Evolutionary conservation across 2,888 invertebrate species (phyloP).

Genomic region (Melanostoma mellinum): DNA sequence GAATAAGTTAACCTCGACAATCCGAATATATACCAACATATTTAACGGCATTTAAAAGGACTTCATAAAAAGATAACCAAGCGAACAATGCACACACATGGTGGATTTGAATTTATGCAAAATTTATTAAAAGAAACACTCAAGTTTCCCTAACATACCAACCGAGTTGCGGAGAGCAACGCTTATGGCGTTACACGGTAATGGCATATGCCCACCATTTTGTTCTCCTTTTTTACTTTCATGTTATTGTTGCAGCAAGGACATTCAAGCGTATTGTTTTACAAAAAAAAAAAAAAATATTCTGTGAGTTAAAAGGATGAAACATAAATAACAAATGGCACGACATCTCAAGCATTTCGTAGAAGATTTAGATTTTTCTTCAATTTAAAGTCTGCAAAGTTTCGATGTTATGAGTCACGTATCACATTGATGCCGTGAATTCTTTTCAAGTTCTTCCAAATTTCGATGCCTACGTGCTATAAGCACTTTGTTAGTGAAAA

Average conservation of each 20-base stretch:
- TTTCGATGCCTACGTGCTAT: constrained; percentile 3
- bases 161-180: not conserved
- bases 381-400: constrained; percentile 5
- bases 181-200: not conserved
- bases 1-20: not conserved
- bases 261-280: constrained; percentile 6
- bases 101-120: constrained; percentile 10
- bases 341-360: not conserved
- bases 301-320: not conserved
- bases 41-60: constrained; percentile 12
- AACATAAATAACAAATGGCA: constrained; percentile 18
- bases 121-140: constrained; percentile 32
- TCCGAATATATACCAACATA: constrained; percentile 8
- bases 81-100: constrained; percentile 19
- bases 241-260: constrained; percentile 14
- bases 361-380: not conserved
- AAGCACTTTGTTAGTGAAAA: not conserved
- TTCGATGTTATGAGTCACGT: constrained; percentile 20
- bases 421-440: constrained; percentile 9
- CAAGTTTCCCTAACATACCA: not conserved
- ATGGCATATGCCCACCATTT: constrained; percentile 8
- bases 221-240: not conserved
- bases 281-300: constrained; percentile 8
- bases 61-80: constrained; percentile 16
- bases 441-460: not conserved